Evolutionary conservation across 2,797 vertebrate species (phyloP).

Genomic region (Microctenopoma stevenorrisi): DNA sequence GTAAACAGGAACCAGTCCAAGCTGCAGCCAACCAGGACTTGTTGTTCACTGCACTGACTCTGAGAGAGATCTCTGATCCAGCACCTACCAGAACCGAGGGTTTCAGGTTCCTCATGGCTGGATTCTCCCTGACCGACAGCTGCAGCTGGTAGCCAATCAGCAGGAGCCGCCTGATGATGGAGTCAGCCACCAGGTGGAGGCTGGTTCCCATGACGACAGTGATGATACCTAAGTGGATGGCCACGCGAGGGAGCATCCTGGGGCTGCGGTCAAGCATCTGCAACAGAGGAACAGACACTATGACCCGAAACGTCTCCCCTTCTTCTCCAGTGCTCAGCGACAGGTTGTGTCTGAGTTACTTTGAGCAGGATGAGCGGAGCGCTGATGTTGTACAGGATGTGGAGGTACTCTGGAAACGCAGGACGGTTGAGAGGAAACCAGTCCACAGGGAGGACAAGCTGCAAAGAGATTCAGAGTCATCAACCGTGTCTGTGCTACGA

Average conservation of each 20-base stretch:
- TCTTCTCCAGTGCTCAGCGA: fast-evolving
- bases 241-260: slow-evolving; percentile 81
- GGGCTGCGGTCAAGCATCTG: slow-evolving; percentile 90
- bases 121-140: slow-evolving; percentile 90
- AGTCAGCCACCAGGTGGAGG: slow-evolving; percentile 91
- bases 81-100: slow-evolving; percentile 85
- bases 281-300: background rate
- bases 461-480: background rate
- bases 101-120: slow-evolving; percentile 88
- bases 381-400: slow-evolving; percentile 90
- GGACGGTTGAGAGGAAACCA: slow-evolving; percentile 93
- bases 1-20: no score
- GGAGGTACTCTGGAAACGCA: slow-evolving; percentile 90
- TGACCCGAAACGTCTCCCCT: fast-evolving
- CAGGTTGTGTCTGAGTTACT: slow-evolving; percentile 67
- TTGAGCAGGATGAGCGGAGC: slow-evolving; percentile 90
- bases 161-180: slow-evolving; percentile 88
- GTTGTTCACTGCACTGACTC: no score
- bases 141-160: slow-evolving; percentile 93
- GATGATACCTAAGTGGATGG: slow-evolving; percentile 89
- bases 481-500: background rate
- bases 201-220: slow-evolving; percentile 91
- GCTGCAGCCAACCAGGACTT: no score
- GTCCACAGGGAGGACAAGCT: slow-evolving; percentile 89
- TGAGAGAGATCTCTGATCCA: background rate